Evolutionary conservation across 2,888 invertebrate genomes (phyloP).

Genomic region (Pemphredon lugubris): DNA sequence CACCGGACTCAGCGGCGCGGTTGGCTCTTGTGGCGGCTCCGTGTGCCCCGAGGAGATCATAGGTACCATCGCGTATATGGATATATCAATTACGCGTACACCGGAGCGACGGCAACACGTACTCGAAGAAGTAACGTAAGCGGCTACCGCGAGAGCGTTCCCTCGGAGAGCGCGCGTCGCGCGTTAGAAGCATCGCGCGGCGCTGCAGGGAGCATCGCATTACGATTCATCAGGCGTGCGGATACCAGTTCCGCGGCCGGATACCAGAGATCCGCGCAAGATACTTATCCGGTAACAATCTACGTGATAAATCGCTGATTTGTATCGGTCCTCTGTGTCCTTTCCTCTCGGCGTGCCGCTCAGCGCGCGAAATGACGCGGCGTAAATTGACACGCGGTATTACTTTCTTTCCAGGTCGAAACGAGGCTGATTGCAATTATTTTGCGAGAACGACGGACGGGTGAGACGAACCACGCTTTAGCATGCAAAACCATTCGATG

Average conservation of each 20-base stretch:
- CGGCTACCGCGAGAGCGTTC: conserved; percentile 5
- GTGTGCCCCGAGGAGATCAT: conserved; percentile 72
- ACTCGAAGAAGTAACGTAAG: conserved; percentile 46
- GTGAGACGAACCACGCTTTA: conserved; percentile 1
- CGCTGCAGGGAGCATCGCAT: conserved; percentile 52
- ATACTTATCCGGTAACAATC: conserved; percentile 57
- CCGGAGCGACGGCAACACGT: conserved; percentile 48
- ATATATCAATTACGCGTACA: conserved; percentile 70
- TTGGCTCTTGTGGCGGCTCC: conserved; percentile 52
- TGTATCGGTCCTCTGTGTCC: conserved; percentile 52
- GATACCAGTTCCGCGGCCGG: conserved; percentile 56
- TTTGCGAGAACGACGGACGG: conserved; percentile 8
- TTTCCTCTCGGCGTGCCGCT: not conserved
- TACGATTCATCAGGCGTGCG: conserved; percentile 64
- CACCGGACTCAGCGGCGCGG: conserved; percentile 54
- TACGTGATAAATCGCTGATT: conserved; percentile 67
- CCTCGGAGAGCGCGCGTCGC: conserved; percentile 28
- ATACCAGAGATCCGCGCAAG: conserved; percentile 59
- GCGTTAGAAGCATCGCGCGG: conserved; percentile 26
- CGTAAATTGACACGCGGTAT: conserved; percentile 1
- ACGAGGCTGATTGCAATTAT: conserved; percentile 3
- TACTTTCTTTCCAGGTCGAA: too few species aligned
- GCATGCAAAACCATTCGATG: conserved; percentile 13
- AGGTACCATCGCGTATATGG: conserved; percentile 65
- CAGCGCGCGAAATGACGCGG: conserved; percentile 14